These are phyloP conservation scores for Chironomus tentans DNA, from an alignment of 2,888 invertebrate genomes.

Conservation along the genomic window DNA sequence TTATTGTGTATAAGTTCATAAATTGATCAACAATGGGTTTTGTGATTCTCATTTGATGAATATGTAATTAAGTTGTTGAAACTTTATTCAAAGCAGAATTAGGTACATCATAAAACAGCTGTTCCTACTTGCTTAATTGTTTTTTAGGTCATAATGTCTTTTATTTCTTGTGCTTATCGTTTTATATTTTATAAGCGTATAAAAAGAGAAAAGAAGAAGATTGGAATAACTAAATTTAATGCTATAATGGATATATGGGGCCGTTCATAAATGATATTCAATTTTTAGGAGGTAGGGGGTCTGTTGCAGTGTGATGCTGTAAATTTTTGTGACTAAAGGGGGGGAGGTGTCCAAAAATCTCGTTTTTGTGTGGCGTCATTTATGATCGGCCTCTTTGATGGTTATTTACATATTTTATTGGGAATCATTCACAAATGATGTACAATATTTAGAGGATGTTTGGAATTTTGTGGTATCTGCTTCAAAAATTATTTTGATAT, in stretches of 20 bases:
- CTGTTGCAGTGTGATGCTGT: too few relatives aligned
- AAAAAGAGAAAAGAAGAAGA: background rate
- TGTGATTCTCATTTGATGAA: background rate
- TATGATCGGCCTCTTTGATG: too few relatives aligned
- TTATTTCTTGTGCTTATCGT: background rate
- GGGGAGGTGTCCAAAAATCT: too few relatives aligned
- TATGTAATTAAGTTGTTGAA: background rate
- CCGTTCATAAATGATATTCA: too few relatives aligned
- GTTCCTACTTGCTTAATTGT: background rate
- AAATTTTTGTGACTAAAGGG: too few relatives aligned
- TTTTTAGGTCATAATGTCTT: background rate
- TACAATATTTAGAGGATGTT: background rate
- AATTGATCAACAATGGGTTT: background rate
- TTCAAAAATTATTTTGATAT: too few relatives aligned
- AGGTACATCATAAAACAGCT: background rate
- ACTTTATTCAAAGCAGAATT: background rate
- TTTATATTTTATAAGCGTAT: background rate
- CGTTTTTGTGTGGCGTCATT: too few relatives aligned
- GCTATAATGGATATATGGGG: background rate
- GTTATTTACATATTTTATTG: background rate
- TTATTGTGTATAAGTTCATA: background rate
- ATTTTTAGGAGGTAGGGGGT: too few relatives aligned
- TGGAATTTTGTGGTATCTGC: too few relatives aligned
- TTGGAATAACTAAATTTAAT: background rate
- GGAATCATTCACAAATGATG: background rate